Evolutionary conservation across 2,888 invertebrate genomes (phyloP).

Genomic region (Orchestes rusci): DNA sequence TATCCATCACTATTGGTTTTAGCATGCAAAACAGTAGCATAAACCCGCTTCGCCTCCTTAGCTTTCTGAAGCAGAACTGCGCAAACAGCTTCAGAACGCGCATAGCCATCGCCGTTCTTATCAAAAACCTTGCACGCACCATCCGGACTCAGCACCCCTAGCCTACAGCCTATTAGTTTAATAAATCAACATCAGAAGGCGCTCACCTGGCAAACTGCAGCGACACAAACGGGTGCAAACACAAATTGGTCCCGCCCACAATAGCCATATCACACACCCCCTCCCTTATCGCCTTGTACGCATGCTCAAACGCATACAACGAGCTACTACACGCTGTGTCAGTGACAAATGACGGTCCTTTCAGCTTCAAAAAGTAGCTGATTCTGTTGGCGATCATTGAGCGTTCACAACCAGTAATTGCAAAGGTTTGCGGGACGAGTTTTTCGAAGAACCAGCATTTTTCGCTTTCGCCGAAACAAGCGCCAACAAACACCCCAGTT

Average conservation of each 20-base stretch:
- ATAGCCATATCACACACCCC: conserved; percentile 85
- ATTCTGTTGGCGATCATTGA: conserved; percentile 87
- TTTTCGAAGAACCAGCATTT: conserved; percentile 63
- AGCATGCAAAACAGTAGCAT: conserved; percentile 43
- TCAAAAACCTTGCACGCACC: conserved; percentile 91
- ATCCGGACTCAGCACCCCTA: conserved; percentile 72
- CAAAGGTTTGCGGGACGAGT: conserved; percentile 37
- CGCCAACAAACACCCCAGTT: conserved; percentile 75
- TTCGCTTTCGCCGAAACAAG: conserved; percentile 70
- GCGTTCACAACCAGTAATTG: conserved; percentile 17
- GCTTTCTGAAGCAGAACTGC: conserved; percentile 65
- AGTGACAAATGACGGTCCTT: conserved; percentile 80
- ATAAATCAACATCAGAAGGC: no score
- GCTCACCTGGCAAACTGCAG: conserved; percentile 78
- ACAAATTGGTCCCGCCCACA: conserved; percentile 80
- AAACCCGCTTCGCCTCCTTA: conserved; percentile 45
- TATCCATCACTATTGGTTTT: conserved; percentile 42
- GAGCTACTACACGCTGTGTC: conserved; percentile 97
- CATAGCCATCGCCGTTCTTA: conserved; percentile 71
- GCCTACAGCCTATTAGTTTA: no score
- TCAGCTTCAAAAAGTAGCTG: conserved; percentile 80
- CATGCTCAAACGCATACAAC: conserved; percentile 77
- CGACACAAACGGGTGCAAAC: conserved; percentile 81
- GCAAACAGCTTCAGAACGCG: conserved; percentile 71
- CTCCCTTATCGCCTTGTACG: conserved; percentile 65